These are phyloP conservation scores for Rhodeus uyekii DNA, from an alignment of 2,797 vertebrate species.

Conservation along the genomic window DNA sequence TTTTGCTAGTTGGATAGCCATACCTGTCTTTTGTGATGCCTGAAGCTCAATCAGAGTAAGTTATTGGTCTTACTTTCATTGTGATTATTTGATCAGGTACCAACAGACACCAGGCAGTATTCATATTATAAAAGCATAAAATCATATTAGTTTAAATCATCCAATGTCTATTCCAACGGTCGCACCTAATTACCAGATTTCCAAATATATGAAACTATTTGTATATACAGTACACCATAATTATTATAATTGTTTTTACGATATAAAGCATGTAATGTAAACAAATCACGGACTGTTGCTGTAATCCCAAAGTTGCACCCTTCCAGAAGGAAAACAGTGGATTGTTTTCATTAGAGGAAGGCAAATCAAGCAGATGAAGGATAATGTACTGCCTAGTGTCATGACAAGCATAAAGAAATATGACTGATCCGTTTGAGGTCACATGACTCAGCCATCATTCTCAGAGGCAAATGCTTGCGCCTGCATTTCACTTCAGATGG, in stretches of 20 bases:
- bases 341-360: conserved; percentile 17
- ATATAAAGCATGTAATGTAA: not conserved
- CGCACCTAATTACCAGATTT: not conserved
- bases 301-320: not conserved
- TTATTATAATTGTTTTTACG: not conserved
- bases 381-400: conserved; percentile 28
- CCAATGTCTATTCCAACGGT: too few relatives aligned
- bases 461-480: conserved; percentile 29
- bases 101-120: too few relatives aligned
- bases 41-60: too few relatives aligned
- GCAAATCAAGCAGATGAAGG: conserved; percentile 10
- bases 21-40: too few relatives aligned
- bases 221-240: not conserved
- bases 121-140: too few relatives aligned
- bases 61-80: too few relatives aligned
- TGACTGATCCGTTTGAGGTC: conserved; percentile 44
- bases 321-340: not conserved
- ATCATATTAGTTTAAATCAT: too few relatives aligned
- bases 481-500: conserved; percentile 31
- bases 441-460: conserved; percentile 41
- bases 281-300: not conserved
- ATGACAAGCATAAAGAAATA: conserved; percentile 49
- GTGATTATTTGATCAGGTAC: too few relatives aligned
- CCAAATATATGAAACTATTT: not conserved
- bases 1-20: too few relatives aligned